Base-by-base conservation (phyloP, 1,140 invertebrate species). In the Lepidurus apus region DNA sequence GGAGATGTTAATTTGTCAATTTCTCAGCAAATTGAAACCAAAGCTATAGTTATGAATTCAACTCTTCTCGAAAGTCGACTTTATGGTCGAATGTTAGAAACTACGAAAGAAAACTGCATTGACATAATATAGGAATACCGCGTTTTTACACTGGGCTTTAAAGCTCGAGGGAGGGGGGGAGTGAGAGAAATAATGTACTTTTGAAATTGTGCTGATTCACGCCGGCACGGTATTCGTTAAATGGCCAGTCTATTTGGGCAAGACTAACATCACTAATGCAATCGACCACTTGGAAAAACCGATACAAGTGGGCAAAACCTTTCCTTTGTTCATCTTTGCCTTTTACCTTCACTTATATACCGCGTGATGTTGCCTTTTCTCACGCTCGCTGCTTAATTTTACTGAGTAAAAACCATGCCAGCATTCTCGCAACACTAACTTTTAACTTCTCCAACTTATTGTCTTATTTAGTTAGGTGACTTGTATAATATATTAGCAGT, bases 241-340 rank as follows among this genome's bases (percentile, higher is more conserved):
- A 65, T 65, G 21, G 21, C 53, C 53, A 65, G 53, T n/a, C 53
- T 65, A 65, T 65, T 65, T 65, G 53, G 53, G 53, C 53, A 65
- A 65, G 53, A 65, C 53, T 65, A 65, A 65, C 53, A 65, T 65
- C 21, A 65, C 53, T 65, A 65, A 65, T 65, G 53, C 53, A 65
- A 65, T 65, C 21, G 53, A 65, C 53, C 53, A 65, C 53, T 65
- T 65, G 53, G 53, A 65, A 65, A 65, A 65, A 65, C 53, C 53
- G 53, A 65, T 65, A 65, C 53, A 65, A 65, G 53, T 65, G 53
- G 53, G 53, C 53, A 65, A 65, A 65, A 65, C 53, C 53, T 65
- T 65, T 65, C 53, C 53, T 65, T n/a, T 21, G 53, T 13, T 65
- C 53, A 65, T 21, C 53, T 65, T 65, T 65, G 17, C 45, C 53